Evolutionary conservation across 2,888 invertebrate species (phyloP), one percentile per base, ranked within the genome.

Genomic region (Aphodius sticticus): DNA sequence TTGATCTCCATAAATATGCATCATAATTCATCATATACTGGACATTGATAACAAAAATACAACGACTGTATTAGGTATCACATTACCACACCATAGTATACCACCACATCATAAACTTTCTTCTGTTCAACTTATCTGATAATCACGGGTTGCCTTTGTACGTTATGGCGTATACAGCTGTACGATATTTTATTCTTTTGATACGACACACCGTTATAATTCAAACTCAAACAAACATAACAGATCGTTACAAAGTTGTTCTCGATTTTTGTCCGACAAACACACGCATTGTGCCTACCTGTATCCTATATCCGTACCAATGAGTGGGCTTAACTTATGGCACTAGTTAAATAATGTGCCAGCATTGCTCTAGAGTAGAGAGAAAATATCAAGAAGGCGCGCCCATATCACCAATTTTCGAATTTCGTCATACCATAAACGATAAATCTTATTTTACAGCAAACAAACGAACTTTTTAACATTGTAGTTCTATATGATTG

Each of bases 271-370:
- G 53, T 53, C 7, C 37, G 35, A 74, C 26, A 74, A 3, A 74
- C 26, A 37, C 74, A 37, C 74, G 74, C 74, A 74, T 74, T 74
- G 74, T 74, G 35, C 16, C 74, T 36, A 35, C n/a, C 74, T 35
- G 74, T 74, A 74, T 35, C 37, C 36, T n/a, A 37, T 74, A 36
- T 37, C 74, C 15, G 36, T 35, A 74, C 74, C 37, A 35, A n/a
- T 37, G 74, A 74, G 74, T 74, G 74, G 74, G 74, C n/a, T 74
- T 35, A 74, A 74, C 74, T 74, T 74, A 74, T 74, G 74, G 74
- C 36, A 15, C 74, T 74, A 74, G 74, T 74, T 74, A 74, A 74
- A 74, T 74, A 74, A 74, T 74, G 74, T 37, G 7, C n/a, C 36
- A 36, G 36, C n/a, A 16, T 16, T 16, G 71, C 35, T 71, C 16